These are phyloP conservation scores for Crypturellus tataupa DNA, from an alignment of 2,797 vertebrate species.

Conservation along the genomic window DNA sequence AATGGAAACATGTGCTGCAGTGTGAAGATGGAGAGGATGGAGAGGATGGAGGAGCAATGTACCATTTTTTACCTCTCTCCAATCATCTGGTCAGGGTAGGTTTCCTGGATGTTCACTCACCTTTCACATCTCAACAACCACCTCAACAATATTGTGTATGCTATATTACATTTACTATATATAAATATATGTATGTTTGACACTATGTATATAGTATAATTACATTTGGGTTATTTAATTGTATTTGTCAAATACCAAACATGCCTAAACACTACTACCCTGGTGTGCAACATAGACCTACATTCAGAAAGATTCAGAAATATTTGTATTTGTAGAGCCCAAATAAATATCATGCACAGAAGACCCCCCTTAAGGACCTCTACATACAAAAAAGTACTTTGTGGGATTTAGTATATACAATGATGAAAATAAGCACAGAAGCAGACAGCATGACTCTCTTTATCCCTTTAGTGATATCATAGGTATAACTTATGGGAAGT, in stretches of 20 bases:
- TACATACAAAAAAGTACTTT: conserved; percentile 44
- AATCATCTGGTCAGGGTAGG: neutral
- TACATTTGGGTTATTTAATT: neutral
- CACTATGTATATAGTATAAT: neutral
- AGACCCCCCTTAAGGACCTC: conserved; percentile 34
- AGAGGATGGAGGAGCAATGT: neutral
- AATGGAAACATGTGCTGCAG: neutral
- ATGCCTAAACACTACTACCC: neutral
- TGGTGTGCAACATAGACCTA: neutral
- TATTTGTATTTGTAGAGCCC: conserved; percentile 31
- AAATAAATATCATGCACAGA: conserved; percentile 29
- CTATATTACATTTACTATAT: neutral
- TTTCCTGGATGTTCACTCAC: neutral
- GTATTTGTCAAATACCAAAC: conserved; percentile 19
- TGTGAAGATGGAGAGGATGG: neutral
- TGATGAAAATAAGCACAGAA: conserved; percentile 58
- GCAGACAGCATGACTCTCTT: conserved; percentile 48
- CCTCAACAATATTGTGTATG: neutral
- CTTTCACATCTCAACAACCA: neutral
- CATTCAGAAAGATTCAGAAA: neutral
- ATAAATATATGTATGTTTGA: neutral
- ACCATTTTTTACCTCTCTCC: neutral
- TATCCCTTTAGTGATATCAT: conserved; percentile 48
- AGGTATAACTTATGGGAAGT: conserved; percentile 11
- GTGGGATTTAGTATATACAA: conserved; percentile 50